phyloP scores from a whole-genome alignment of 1,140 invertebrate genomes.

The Druon quercuslanigerum region DNA sequence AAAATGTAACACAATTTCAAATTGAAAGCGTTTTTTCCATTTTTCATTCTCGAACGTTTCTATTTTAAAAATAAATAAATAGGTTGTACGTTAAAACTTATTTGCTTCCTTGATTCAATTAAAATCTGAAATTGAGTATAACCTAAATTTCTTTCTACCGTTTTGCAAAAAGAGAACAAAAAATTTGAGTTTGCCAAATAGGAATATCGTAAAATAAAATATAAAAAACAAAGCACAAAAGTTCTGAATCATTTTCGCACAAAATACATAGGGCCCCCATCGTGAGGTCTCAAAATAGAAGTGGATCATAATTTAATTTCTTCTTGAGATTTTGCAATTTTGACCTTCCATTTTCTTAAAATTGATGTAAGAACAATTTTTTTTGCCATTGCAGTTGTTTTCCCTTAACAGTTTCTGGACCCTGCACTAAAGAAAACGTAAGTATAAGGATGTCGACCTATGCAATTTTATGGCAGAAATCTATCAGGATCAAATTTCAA shows the following conservation, averaged over 20 bases:
- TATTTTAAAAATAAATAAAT: too few species aligned
- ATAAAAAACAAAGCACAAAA: not conserved
- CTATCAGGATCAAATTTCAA: constrained; percentile 80
- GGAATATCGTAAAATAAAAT: too few species aligned
- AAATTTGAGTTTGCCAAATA: too few species aligned
- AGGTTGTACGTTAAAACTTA: too few species aligned
- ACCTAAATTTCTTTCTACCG: too few species aligned
- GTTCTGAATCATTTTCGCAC: constrained; percentile 36
- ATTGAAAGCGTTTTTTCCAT: too few species aligned
- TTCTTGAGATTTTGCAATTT: constrained; percentile 62
- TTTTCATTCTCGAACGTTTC: too few species aligned
- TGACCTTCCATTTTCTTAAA: constrained; percentile 77
- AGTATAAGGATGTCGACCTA: constrained; percentile 69
- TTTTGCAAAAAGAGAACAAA: too few species aligned
- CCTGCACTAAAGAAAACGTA: constrained; percentile 80
- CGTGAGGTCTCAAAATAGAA: constrained; percentile 59
- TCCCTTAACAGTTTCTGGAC: constrained; percentile 79
- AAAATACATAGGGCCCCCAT: constrained; percentile 48
- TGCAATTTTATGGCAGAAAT: constrained; percentile 75
- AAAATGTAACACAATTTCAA: too few species aligned
- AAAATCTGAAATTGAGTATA: too few species aligned
- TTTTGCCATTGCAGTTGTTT: constrained; percentile 77
- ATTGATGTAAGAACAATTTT: constrained; percentile 74
- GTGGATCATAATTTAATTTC: constrained; percentile 55
- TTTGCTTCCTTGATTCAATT: too few species aligned